These are phyloP conservation scores for Psophia crepitans DNA, from an alignment of 2,113 vertebrate genomes.

Conservation along the genomic window DNA sequence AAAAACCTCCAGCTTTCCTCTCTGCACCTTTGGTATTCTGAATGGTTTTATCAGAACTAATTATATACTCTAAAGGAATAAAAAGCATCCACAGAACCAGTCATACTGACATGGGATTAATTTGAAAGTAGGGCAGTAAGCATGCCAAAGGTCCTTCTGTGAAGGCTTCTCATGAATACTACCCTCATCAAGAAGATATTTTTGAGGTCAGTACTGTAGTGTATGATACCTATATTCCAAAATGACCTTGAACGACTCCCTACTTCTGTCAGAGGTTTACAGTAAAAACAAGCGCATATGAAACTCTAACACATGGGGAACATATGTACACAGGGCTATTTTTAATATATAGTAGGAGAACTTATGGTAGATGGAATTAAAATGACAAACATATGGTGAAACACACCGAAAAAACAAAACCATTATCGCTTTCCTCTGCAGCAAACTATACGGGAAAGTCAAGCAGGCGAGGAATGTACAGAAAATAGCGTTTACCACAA, in stretches of 20 bases:
- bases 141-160: constrained; percentile 51
- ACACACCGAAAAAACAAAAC: neutral
- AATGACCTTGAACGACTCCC: constrained; percentile 58
- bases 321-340: constrained; percentile 43
- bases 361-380: constrained; percentile 47
- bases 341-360: constrained; percentile 45
- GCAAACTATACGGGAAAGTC: neutral
- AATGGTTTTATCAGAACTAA: constrained; percentile 64
- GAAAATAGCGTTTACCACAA: constrained; percentile 40
- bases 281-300: neutral
- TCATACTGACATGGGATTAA: constrained; percentile 57
- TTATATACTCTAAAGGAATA: constrained; percentile 65
- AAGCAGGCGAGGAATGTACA: constrained; percentile 15
- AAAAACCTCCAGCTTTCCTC: constrained; percentile 27
- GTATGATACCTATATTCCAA: constrained; percentile 53
- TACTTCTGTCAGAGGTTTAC: constrained; percentile 40
- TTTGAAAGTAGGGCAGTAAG: constrained; percentile 61
- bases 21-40: constrained; percentile 50
- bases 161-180: constrained; percentile 56
- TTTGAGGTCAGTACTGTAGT: constrained; percentile 34
- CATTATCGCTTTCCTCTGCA: constrained; percentile 1
- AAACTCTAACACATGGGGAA: constrained; percentile 58
- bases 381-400: constrained; percentile 66
- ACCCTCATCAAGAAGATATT: constrained; percentile 60
- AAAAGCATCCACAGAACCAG: constrained; percentile 63